Percentiles rank a stretch among this genome's conserved stretches.
These are phyloP conservation scores for Pontoporia blainvillei DNA, from an alignment of 2,113 vertebrate species.

Conservation along the genomic window DNA sequence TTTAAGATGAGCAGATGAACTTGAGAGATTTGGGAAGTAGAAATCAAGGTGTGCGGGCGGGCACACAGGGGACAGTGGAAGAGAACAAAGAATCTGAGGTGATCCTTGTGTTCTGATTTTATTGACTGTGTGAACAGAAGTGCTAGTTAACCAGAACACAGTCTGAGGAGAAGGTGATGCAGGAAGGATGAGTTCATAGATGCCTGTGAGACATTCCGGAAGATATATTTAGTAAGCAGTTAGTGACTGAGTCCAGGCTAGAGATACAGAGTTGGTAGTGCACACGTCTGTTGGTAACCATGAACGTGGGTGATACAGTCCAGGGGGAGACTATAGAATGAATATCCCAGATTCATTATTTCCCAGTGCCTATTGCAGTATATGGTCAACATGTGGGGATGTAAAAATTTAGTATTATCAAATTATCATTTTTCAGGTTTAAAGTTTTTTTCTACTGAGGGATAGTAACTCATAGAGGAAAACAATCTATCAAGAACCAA, in stretches of 20 bases:
- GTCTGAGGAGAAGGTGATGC: background rate
- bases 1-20: background rate
- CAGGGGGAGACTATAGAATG: background rate
- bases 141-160: background rate
- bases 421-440: background rate
- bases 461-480: background rate
- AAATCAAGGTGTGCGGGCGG: background rate
- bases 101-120: background rate
- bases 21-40: background rate
- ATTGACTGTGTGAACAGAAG: background rate
- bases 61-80: background rate
- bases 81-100: background rate
- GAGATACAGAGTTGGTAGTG: background rate
- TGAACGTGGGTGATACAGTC: background rate
- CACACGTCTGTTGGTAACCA: background rate
- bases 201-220: background rate
- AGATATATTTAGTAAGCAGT: background rate
- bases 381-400: background rate
- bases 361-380: background rate
- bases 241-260: background rate
- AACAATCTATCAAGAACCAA: background rate
- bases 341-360: background rate
- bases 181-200: background rate
- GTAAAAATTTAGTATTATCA: background rate
- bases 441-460: background rate